Conservation (phyloP, 2,797 vertebrate species). For the Takifugu rubripes region DNA sequence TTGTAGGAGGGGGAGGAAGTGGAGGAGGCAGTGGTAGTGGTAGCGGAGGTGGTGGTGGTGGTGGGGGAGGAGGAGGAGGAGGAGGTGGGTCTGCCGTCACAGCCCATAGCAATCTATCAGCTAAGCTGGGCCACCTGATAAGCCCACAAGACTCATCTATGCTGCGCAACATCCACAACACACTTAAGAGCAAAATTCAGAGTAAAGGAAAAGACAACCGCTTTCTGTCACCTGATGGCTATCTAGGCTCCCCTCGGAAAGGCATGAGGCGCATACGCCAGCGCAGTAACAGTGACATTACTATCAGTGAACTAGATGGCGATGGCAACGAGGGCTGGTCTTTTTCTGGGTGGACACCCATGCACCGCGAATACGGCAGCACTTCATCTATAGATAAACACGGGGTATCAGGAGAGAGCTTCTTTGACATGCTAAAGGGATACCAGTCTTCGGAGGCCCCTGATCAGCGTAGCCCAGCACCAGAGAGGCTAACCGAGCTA, state of each 20-base stretch:
- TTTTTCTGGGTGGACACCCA: constrained; percentile 91
- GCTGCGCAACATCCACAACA: constrained; percentile 97
- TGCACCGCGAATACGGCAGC: constrained; percentile 97
- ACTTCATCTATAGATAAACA: constrained; percentile 99
- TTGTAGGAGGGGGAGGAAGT: constrained; percentile 44
- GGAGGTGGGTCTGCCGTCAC: constrained; percentile 67
- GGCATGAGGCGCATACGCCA: constrained; percentile 95
- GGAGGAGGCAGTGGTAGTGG: constrained; percentile 36
- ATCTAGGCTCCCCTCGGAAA: constrained; percentile 91
- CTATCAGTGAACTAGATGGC: constrained; percentile 93
- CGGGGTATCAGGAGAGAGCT: constrained; percentile 92
- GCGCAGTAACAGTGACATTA: constrained; percentile 97
- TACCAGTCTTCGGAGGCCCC: constrained; percentile 86
- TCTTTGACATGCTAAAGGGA: constrained; percentile 94
- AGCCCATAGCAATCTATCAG: constrained; percentile 93
- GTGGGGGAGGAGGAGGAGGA: constrained; percentile 24
- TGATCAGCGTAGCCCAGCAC: constrained; percentile 85
- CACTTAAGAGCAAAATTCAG: constrained; percentile 92
- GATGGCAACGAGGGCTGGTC: constrained; percentile 95
- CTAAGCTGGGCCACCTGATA: constrained; percentile 91
- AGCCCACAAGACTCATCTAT: constrained; percentile 94
- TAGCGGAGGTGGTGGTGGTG: constrained; percentile 30
- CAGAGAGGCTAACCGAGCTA: constrained; percentile 88
- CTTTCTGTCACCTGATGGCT: constrained; percentile 94
- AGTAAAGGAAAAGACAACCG: constrained; percentile 89